Evolutionary conservation across 2,113 vertebrate genomes (phyloP), one percentile per base, ranked within the genome.

Genomic region (Pyxicephalus adspersus): DNA sequence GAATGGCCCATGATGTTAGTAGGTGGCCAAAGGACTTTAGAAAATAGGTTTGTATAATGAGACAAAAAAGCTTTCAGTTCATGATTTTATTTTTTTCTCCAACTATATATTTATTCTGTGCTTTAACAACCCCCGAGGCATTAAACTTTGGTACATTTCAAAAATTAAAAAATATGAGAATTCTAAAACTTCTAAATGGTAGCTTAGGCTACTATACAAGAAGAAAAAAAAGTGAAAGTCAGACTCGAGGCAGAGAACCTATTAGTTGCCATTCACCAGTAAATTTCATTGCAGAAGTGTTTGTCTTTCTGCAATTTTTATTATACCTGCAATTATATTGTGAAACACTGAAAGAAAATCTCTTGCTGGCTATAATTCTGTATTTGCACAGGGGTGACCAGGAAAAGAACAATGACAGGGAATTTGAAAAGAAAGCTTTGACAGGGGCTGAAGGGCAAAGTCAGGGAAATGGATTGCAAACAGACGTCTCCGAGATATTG

Each of bases 371-470:
- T 45, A 54, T 73, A 81, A 81, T 34, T 51, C 50, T 72, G 7
- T 73, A 72, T 81, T 73, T 64, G 68, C 67, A 31, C 8, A 23
- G 25, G 22, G 58, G 22, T 29, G 57, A 50, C 65, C 67, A 38
- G 11, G 51, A 72, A 79, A 52, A 52, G 74, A 80, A 52, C 77
- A 64, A 80, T 71, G 77, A 71, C 66, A 80, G 77, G 26, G 28
- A 25, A 68, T 61, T 18, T 68, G 29, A 54, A 55, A 29, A 20
- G 19, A 28, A 57, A 52, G 25, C 18, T 11, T 38, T 81, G 58
- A 81, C 45, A 34, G 52, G 38, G 68, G 78, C 67, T 81, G 68
- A 81, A 81, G 78, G 78, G 67, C 58, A 73, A 64, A 81, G 38
- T 9, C 78, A 73, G 73, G 68, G 60, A 61, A 81, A 73, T 18